phyloP scores from a whole-genome alignment of 2,888 invertebrate species.

The Cryptocephalus primarius region DNA sequence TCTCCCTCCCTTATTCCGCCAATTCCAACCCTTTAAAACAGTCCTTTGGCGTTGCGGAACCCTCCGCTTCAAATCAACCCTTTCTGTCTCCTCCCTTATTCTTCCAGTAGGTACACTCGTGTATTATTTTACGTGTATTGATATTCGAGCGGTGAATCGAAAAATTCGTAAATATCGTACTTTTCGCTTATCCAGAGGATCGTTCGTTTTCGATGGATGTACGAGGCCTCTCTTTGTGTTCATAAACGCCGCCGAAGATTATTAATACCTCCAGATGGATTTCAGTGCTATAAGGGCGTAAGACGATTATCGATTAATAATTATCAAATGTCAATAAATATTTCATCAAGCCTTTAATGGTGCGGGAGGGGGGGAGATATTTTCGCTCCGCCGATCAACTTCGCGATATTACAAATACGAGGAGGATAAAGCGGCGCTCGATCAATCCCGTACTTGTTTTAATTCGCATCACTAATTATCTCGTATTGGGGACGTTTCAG shows the following conservation, averaged over 20 bases:
- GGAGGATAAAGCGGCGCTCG: too few species aligned
- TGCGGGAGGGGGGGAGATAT: conserved; percentile 1
- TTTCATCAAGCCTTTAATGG: conserved; percentile 8
- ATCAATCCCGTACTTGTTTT: too few species aligned
- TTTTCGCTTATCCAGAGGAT: too few species aligned
- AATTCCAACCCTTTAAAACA: conserved; percentile 35
- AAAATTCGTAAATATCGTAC: too few species aligned
- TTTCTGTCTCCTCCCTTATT: conserved; percentile 2
- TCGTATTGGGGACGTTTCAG: too few species aligned
- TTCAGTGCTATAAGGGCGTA: conserved; percentile 1
- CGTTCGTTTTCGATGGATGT: too few species aligned
- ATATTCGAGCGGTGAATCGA: conserved; percentile 3
- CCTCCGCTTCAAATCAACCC: conserved; percentile 11
- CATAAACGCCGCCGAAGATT: too few species aligned
- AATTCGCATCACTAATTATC: too few species aligned
- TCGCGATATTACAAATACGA: too few species aligned
- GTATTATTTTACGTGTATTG: conserved; percentile 6
- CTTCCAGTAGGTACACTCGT: conserved; percentile 2
- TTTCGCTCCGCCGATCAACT: conserved; percentile 3
- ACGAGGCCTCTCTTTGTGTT: too few species aligned
- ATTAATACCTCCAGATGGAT: too few species aligned
- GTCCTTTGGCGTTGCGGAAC: conserved; percentile 13
- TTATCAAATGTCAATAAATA: conserved; percentile 16
- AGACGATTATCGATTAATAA: conserved; percentile 14
- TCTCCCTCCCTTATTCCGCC: conserved; percentile 33